Conservation (phyloP, 2,113 vertebrate species). For the Phyllostomus hastatus region DNA sequence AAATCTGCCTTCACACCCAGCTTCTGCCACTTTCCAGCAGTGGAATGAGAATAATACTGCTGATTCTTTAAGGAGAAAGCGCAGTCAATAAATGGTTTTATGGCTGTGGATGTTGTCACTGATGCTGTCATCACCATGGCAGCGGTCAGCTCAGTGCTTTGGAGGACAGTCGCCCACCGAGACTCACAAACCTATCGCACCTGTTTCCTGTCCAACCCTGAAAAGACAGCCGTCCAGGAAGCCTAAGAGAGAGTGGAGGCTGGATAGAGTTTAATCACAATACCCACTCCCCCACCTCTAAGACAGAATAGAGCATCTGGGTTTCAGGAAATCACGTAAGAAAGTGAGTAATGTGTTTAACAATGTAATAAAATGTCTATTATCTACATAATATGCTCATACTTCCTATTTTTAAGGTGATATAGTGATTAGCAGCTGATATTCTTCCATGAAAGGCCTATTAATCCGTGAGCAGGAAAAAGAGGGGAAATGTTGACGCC, state of each 20-base stretch:
- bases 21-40: not conserved
- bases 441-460: not conserved
- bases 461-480: not conserved
- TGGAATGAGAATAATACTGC: not conserved
- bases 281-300: not conserved
- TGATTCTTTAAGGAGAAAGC: not conserved
- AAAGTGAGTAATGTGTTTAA: not conserved
- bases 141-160: not conserved
- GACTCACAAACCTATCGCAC: not conserved
- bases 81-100: not conserved
- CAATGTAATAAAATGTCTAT: not conserved
- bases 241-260: not conserved
- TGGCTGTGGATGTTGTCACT: not conserved
- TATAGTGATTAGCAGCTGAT: not conserved
- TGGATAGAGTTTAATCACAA: not conserved
- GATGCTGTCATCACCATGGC: not conserved
- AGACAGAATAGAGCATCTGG: not conserved
- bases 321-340: not conserved
- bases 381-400: not conserved
- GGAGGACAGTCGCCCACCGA: not conserved
- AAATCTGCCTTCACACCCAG: not conserved
- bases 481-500: not conserved
- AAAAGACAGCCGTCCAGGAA: not conserved
- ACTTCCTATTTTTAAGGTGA: not conserved
- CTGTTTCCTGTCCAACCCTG: not conserved